These are phyloP conservation scores for Eriosoma lanigerum DNA, from an alignment of 1,140 invertebrate genomes.

Conservation along the genomic window DNA sequence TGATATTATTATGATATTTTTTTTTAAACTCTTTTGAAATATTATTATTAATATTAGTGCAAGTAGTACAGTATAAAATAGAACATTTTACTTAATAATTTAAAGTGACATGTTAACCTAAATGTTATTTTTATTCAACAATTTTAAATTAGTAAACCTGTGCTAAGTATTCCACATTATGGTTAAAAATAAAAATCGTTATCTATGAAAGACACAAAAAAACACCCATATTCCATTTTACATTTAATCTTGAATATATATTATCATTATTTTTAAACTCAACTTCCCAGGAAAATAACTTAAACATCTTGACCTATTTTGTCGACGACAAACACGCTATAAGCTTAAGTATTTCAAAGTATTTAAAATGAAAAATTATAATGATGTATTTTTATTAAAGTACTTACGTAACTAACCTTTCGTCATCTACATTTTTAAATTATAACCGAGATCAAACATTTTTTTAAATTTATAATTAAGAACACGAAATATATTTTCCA, in stretches of 20 bases:
- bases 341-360: not conserved
- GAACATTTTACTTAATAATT: too few relatives aligned
- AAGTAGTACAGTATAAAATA: too few relatives aligned
- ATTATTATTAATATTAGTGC: too few relatives aligned
- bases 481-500: not conserved
- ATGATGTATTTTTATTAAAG: conserved; percentile 12
- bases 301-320: conserved; percentile 2
- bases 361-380: conserved; percentile 22
- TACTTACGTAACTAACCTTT: not conserved
- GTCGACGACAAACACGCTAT: not conserved
- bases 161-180: too few relatives aligned
- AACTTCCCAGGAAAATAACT: not conserved
- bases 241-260: not conserved
- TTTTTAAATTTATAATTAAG: not conserved
- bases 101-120: too few relatives aligned
- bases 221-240: not conserved
- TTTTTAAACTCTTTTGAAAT: too few relatives aligned
- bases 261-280: not conserved
- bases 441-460: conserved; percentile 16
- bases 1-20: too few relatives aligned
- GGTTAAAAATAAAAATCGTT: not conserved
- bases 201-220: not conserved
- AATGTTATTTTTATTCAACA: too few relatives aligned
- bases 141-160: not conserved
- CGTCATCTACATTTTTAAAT: not conserved